Base-by-base conservation (phyloP, 1,140 invertebrate genomes). In the Drosophila dunni region DNA sequence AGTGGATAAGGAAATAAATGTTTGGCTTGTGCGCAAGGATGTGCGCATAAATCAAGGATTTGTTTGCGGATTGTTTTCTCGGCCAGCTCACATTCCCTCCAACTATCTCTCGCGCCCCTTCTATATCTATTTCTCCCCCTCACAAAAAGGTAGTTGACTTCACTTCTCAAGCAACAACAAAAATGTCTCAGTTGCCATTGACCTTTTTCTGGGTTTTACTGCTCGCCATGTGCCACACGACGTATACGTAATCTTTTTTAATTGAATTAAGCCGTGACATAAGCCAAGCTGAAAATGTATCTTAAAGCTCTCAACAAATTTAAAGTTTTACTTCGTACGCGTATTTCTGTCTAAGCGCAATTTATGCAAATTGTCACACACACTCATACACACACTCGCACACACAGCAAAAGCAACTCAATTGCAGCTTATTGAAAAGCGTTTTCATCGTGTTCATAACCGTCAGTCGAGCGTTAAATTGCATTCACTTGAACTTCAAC, bases 1-100 rank as follows among this genome's bases (percentile, higher is more conserved):
- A 90, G 81, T 85, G 89, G 84, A 91, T 91, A 91, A 91, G 89
- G 89, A 91, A 89, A 91, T 91, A 91, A 91, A 91, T 91, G 89
- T 89, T 89, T 89, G 85, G 78, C 79, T 81, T 75, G 78, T 77
- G 79, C 74, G 81, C 69, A 77, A 84, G 80, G 88, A 91, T 88
- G 84, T 82, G 85, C 77, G 84, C 84, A 91, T 91, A 91, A 91
- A 91, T 91, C 89, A 91, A 91, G 89, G 89, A 91, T 91, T 91
- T 91, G 84, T 91, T 91, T 91, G 85, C 78, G 84, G 84, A 89
- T 89, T 89, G 65, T 73, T 84, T 86, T 42, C 34, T 38, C 13
- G 13, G 9, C 15, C 36, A 29, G 3, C 46, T 17, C 45, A 36
- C 29, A 5, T 9, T 7, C n/a, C 15, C 24, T 20, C 7, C 9